phyloP scores from a whole-genome alignment of 2,888 invertebrate genomes.

The Agrilus cyanescens region DNA sequence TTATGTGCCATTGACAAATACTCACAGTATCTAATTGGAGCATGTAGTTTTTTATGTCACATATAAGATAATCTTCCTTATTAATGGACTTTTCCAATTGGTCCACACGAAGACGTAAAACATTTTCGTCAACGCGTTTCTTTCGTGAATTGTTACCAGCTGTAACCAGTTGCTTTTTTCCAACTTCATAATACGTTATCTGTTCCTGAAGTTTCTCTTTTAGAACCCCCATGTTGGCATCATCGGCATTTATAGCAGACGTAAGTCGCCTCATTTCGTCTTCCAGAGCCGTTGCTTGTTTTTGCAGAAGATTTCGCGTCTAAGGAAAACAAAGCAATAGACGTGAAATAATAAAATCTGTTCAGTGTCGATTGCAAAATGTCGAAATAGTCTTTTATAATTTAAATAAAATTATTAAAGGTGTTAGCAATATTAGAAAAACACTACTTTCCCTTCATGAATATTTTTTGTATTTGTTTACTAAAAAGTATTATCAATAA shows the following conservation, averaged over 20 bases:
- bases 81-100: slow-evolving; percentile 53
- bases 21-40: slow-evolving; percentile 57
- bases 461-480: too few species aligned
- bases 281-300: slow-evolving; percentile 43
- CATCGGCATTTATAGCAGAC: slow-evolving; percentile 36
- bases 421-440: too few species aligned
- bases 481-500: too few species aligned
- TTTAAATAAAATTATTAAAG: too few species aligned
- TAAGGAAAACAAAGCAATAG: slow-evolving; percentile 5
- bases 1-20: slow-evolving; percentile 7
- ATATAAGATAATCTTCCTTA: slow-evolving; percentile 51
- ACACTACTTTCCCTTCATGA: too few species aligned
- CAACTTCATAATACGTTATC: slow-evolving; percentile 44
- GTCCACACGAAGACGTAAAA: slow-evolving; percentile 52
- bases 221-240: slow-evolving; percentile 20
- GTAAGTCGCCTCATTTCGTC: slow-evolving; percentile 45
- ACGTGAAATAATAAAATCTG: too few species aligned
- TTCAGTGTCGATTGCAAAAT: too few species aligned
- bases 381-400: too few species aligned
- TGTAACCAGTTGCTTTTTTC: slow-evolving; percentile 40
- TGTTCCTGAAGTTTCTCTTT: slow-evolving; percentile 44
- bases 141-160: slow-evolving; percentile 40
- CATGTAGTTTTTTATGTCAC: slow-evolving; percentile 55
- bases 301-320: slow-evolving; percentile 35
- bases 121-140: slow-evolving; percentile 50